Evolutionary conservation across 1,140 invertebrate genomes (phyloP), one percentile per base, ranked within the genome.

Genomic region (Macrostomum lignano): DNA sequence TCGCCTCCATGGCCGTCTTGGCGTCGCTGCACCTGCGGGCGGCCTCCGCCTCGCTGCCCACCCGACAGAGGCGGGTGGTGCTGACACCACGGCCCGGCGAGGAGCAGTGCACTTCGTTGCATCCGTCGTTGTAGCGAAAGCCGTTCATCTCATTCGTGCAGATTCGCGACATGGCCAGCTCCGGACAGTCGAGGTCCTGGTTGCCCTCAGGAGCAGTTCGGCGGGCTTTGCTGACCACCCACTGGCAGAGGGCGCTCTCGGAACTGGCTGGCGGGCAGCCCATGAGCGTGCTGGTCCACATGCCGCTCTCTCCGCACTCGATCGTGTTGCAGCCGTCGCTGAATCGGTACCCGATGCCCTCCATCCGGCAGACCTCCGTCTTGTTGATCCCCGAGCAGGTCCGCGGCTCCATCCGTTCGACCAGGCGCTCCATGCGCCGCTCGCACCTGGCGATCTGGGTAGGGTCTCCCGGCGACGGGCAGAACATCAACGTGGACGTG

Each of bases 1-100:
- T n/a, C n/a, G n/a, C n/a, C n/a, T n/a, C n/a, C n/a, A n/a, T 48
- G 36, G 48, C 46, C 1, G 43, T 36, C n/a, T 48, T 35, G 3
- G 38, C 36, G 14, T 41, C 30, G 2, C 31, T 15, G 26, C 51
- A 47, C 7, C 50, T 34, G 33, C 40, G 51, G 3, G 22, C 17
- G 41, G 51, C 40, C 7, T 46, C 49, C 4, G 25, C 36, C 2
- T 37, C 35, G 3, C 50, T 43, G 21, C 47, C 44, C 9, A 35
- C 32, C 2, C 40, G 26, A 7, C 50, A 22, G 3, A 42, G 36
- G 23, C 45, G 38, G 22, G 46, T 44, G 11, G 46, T 39, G 28
- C 44, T 41, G 2, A 23, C 36, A 22, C 38, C 42, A 20, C 48
- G 26, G 22, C 44, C 43, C 25, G 40, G 42, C 30, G 38, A 43